Base-by-base conservation (phyloP, 2,888 invertebrate genomes). In the Cecidostiba fungosa region DNA sequence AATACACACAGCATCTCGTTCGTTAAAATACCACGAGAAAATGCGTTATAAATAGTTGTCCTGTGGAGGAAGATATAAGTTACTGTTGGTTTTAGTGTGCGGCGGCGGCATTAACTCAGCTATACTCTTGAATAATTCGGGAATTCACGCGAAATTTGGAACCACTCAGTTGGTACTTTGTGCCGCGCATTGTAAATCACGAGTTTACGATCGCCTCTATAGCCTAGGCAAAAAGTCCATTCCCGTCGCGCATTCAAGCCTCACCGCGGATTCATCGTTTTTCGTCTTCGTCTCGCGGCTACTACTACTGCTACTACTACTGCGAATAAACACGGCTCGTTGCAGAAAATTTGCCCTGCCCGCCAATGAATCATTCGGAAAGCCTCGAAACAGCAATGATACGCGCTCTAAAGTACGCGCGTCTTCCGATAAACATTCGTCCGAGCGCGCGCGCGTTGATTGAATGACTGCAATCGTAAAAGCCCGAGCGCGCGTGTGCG, bases 391-490 rank as follows among this genome's bases (percentile, higher is more conserved):
- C 87, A 59, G 85, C 82, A 87, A 86, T 87, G 86, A 86, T 87
- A 87, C 87, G 87, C 87, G 85, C 87, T 85, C 82, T 84, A 86
- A 74, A 85, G 79, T 80, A 73, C 66, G 39, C 47, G 76, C 82
- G 54, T 26, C 62, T 86, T 74, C 86, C 87, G 85, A 87, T 87
- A 88, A 88, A 88, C 88, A 88, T 86, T 89, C 66, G 87, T 83
- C 85, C 78, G 77, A 73, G 50, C 80, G 84, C 74, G 83, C 70
- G 82, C 81, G 78, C 50, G 86, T 70, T 86, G 88, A 89, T 89
- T 88, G 88, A 89, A 88, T 88, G 88, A 88, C 87, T 84, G 88
- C 87, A 62, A 86, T 87, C 86, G 86, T 87, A 87, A 88, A 88
- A 87, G 82, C 84, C 59, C 70, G 47, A 66, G 74, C 50, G 77